These are phyloP conservation scores for Ptychadena robeensis DNA, from an alignment of 2,797 vertebrate species.

Conservation along the genomic window DNA sequence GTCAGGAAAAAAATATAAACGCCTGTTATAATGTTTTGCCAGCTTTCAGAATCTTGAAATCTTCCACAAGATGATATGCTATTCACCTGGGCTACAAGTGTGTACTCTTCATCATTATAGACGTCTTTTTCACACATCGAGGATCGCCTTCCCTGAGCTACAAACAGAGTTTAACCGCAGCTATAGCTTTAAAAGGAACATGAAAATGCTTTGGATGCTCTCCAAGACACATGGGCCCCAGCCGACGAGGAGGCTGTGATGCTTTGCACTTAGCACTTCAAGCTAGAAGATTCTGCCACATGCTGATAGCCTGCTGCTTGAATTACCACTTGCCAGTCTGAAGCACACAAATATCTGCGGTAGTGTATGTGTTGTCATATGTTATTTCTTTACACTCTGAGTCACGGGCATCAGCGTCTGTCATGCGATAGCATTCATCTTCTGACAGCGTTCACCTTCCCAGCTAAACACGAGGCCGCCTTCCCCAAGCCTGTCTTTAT, in stretches of 20 bases:
- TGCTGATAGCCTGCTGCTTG: slow-evolving; percentile 62
- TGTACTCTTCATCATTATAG: slow-evolving; percentile 34
- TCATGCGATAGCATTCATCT: slow-evolving; percentile 61
- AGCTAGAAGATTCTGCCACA: slow-evolving; percentile 59
- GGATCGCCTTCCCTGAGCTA: slow-evolving; percentile 24
- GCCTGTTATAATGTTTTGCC: slow-evolving; percentile 16
- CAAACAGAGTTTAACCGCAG: slow-evolving; percentile 12
- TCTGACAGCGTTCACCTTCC: slow-evolving; percentile 54
- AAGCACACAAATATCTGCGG: slow-evolving; percentile 61
- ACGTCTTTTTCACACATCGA: slow-evolving; percentile 42
- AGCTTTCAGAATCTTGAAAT: slow-evolving; percentile 19
- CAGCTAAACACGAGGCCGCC: slow-evolving; percentile 42
- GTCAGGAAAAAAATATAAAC: not conserved
- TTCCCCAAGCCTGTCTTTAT: slow-evolving; percentile 59
- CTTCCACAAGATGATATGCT: slow-evolving; percentile 35
- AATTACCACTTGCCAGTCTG: slow-evolving; percentile 63
- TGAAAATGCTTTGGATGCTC: slow-evolving; percentile 46
- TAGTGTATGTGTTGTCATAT: slow-evolving; percentile 59
- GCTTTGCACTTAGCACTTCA: slow-evolving; percentile 61
- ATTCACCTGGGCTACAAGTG: slow-evolving; percentile 45
- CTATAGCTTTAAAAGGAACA: slow-evolving; percentile 49
- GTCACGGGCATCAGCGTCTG: slow-evolving; percentile 56
- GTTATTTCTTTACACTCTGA: slow-evolving; percentile 61
- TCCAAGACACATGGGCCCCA: slow-evolving; percentile 57
- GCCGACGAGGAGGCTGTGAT: slow-evolving; percentile 51